phyloP scores from a whole-genome alignment of 1,140 invertebrate species.

The Dreissena rostriformis region DNA sequence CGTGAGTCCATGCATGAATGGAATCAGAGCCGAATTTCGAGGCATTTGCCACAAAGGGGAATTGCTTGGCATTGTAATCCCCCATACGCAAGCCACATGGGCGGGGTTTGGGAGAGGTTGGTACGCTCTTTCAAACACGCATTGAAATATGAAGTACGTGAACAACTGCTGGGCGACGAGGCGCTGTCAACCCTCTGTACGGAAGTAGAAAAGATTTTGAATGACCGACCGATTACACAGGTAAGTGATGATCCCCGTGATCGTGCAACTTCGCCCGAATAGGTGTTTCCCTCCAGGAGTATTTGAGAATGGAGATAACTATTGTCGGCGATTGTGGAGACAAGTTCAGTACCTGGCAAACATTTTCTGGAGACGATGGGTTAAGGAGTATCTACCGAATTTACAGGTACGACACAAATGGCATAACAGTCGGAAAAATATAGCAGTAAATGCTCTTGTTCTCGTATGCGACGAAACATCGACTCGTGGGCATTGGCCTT shows the following conservation, averaged over 20 bases:
- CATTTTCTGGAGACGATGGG: conserved; percentile 51
- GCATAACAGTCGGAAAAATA: background rate
- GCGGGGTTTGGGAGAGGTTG: conserved; percentile 51
- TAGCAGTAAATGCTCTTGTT: background rate
- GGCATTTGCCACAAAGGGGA: too few species aligned
- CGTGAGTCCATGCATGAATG: conserved; percentile 1
- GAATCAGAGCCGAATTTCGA: too few species aligned
- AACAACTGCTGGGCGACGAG: conserved; percentile 34
- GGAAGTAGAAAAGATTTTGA: conserved; percentile 49
- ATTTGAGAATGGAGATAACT: conserved; percentile 46
- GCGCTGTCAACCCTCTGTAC: conserved; percentile 6
- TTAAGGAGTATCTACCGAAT: conserved; percentile 49
- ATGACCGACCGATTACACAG: conserved; percentile 31
- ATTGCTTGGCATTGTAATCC: conserved; percentile 41
- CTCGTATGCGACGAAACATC: background rate
- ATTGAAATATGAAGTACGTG: background rate
- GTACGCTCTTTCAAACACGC: conserved; percentile 3
- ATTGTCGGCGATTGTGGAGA: too few species aligned
- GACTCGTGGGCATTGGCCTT: conserved; percentile 9
- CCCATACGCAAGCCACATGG: conserved; percentile 35
- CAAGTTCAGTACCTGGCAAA: too few species aligned
- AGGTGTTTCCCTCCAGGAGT: conserved; percentile 75
- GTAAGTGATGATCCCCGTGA: conserved; percentile 17
- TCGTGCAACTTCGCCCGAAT: conserved; percentile 55
- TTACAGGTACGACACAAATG: conserved; percentile 3